Evolutionary conservation across 2,888 invertebrate genomes (phyloP), one percentile per base, ranked within the genome.

Genomic region (Ectemnius cavifrons): DNA sequence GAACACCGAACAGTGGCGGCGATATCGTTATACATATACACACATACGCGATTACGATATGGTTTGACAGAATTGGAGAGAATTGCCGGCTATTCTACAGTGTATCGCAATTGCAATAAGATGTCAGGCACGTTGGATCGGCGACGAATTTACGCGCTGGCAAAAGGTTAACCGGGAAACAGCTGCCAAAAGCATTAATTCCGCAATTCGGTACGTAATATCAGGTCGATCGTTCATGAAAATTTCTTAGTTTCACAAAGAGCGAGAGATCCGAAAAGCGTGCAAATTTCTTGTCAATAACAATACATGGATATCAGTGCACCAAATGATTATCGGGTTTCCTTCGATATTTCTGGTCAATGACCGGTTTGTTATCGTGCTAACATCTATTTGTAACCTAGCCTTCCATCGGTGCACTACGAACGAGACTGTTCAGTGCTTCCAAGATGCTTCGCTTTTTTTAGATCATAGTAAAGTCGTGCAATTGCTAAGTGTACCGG

Each of bases 21-120:
- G 37, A 52, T 52, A 52, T 52, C 16, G 14, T 49, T 65, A 18
- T 18, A 52, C n/a, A 63, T 52, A 64, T 52, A 64, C 37, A 5
- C 45, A 47, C 75, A 66, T 68, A 57, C 58, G 60, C 62, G 28
- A 52, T 59, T 52, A 57, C 20, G 67, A 73, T 70, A 14, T 52
- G 52, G 52, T 66, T 65, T 68, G 62, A 65, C 62, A 57, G 61
- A 67, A 63, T 78, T 60, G 70, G 62, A 65, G 56, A 57, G 61
- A 67, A 63, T 78, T 60, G 70, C 78, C 75, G 79, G 78, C 16
- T 72, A 78, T 68, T 69, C 63, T 63, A 18, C 72, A 76, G 45
- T 64, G 47, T 45, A 67, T 46, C n/a, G 61, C 71, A 71, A 72
- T 63, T 46, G 57, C 23, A 70, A 65, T 67, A 75, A 68, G 45